These are phyloP conservation scores for Pristionchus arcanus DNA, from an alignment of 2,888 invertebrate genomes.

Conservation along the genomic window DNA sequence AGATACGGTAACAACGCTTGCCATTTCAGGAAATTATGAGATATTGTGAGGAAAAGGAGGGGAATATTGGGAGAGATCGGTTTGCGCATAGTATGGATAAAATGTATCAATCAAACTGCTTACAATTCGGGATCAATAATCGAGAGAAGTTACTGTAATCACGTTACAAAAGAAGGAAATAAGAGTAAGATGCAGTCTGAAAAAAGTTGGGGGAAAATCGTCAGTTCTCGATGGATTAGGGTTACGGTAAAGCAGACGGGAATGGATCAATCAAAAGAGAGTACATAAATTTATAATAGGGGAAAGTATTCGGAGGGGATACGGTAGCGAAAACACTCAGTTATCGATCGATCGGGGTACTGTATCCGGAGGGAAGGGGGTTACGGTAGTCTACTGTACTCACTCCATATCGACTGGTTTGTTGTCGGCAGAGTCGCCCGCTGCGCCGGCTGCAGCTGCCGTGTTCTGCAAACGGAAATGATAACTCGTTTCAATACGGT, in stretches of 20 bases:
- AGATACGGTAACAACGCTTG: neutral
- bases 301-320: neutral
- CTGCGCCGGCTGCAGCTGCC: neutral
- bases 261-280: too few relatives aligned
- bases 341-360: neutral
- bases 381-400: slow-evolving; percentile 28
- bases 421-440: slow-evolving; percentile 15
- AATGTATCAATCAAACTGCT: neutral
- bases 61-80: slow-evolving; percentile 40
- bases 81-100: neutral
- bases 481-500: neutral
- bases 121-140: neutral
- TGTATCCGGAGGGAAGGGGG: neutral
- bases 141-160: neutral
- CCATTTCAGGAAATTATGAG: neutral
- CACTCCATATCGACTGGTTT: neutral
- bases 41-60: neutral
- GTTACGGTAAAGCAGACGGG: too few relatives aligned
- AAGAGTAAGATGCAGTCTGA: too few relatives aligned
- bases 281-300: too few relatives aligned
- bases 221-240: neutral
- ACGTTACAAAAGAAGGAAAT: too few relatives aligned
- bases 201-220: neutral
- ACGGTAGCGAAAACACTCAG: neutral
- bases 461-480: neutral